A percentile compares a stretch with the other conserved stretches of the same genome.
These are phyloP conservation scores for Chrysocyon brachyurus DNA, from an alignment of 2,797 vertebrate species.

Conservation along the genomic window DNA sequence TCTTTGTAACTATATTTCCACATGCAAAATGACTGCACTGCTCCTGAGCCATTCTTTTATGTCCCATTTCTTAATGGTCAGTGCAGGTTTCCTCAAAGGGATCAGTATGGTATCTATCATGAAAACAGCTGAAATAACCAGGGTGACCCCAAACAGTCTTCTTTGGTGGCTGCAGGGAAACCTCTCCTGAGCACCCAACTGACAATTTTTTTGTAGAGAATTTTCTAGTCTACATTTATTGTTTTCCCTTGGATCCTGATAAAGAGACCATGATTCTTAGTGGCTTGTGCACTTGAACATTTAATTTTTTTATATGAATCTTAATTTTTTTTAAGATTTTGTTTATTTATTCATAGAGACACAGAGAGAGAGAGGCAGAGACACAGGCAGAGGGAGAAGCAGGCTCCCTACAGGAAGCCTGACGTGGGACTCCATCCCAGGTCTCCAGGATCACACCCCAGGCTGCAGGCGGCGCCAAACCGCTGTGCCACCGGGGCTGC, in stretches of 20 bases:
- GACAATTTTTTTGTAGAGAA: background rate
- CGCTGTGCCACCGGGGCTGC: no score
- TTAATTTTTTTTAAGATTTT: no score
- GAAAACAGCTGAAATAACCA: background rate
- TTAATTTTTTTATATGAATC: background rate
- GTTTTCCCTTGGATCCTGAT: background rate
- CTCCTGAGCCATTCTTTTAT: background rate
- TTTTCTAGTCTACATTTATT: background rate
- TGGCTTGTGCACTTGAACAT: background rate
- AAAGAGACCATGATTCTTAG: background rate
- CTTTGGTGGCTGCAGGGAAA: background rate
- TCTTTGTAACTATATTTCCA: background rate
- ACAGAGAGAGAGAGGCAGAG: no score
- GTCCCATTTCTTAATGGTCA: background rate
- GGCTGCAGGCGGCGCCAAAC: no score
- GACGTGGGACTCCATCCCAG: no score
- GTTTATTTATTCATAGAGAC: no score
- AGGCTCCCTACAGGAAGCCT: no score
- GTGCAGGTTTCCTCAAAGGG: background rate
- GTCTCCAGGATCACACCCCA: no score
- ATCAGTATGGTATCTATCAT: background rate
- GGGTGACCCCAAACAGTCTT: background rate
- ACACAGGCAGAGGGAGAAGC: no score
- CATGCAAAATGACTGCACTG: background rate
- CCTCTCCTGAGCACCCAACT: background rate